A percentile compares a stretch with the other conserved stretches of the same genome.
phyloP scores from a whole-genome alignment of 2,888 invertebrate genomes.

The Parapristionchus giblindavisi region DNA sequence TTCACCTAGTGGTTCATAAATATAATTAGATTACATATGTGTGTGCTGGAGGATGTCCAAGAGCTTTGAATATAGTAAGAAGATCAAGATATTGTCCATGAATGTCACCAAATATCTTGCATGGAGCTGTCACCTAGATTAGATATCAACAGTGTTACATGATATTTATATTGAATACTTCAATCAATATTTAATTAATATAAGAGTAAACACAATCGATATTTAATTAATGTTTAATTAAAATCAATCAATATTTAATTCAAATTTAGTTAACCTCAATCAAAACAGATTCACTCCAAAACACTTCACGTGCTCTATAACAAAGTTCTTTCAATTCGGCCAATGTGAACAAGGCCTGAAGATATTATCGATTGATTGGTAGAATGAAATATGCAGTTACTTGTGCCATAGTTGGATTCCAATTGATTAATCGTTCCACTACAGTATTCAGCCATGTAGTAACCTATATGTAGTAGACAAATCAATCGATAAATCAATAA shows the following conservation, averaged over 20 bases:
- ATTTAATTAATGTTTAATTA: too few species aligned
- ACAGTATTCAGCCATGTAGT: constrained; percentile 33
- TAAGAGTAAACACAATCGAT: too few species aligned
- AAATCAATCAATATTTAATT: constrained; percentile 35
- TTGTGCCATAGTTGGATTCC: constrained; percentile 25
- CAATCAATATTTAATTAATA: too few species aligned
- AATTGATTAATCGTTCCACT: constrained; percentile 11
- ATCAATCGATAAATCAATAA: not conserved
- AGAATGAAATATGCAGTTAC: not conserved
- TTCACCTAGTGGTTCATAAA: too few species aligned
- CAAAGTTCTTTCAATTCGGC: constrained; percentile 34
- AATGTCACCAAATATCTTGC: constrained; percentile 29
- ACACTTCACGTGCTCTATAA: constrained; percentile 30
- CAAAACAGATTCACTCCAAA: constrained; percentile 34
- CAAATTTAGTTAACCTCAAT: too few species aligned
- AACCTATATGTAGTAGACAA: not conserved
- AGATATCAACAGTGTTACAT: too few species aligned
- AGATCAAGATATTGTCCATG: constrained; percentile 37
- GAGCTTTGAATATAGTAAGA: constrained; percentile 24
- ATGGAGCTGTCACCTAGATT: constrained; percentile 34
- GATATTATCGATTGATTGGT: not conserved
- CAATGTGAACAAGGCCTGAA: constrained; percentile 30
- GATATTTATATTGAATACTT: too few species aligned
- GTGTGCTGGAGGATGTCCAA: constrained; percentile 24
- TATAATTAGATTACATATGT: not conserved